Evolutionary conservation across 2,113 vertebrate genomes (phyloP).

Genomic region (Noctilio leporinus): DNA sequence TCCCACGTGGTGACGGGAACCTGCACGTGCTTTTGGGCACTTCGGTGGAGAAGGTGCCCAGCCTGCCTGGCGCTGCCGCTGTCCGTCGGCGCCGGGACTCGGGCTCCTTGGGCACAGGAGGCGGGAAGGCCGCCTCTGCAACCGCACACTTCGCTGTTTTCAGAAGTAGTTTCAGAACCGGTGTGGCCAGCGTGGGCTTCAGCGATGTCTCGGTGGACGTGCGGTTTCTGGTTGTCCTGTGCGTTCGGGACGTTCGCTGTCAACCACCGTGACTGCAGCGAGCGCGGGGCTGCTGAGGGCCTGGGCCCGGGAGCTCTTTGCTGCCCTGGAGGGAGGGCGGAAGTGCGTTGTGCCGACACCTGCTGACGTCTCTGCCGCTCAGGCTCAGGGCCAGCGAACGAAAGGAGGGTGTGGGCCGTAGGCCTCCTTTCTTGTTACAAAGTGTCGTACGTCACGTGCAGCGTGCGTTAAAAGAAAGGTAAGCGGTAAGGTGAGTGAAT

Average conservation of each 20-base stretch:
- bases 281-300: no score
- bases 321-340: no score
- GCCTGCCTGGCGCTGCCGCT: rapidly evolving
- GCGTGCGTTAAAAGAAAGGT: neutral
- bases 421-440: neutral
- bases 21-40: no score
- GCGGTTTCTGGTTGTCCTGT: neutral
- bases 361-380: no score
- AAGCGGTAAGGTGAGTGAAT: neutral
- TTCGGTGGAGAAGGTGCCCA: rapidly evolving
- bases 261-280: no score
- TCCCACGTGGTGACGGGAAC: no score
- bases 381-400: no score
- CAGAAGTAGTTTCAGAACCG: neutral
- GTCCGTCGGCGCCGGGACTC: rapidly evolving
- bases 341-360: no score
- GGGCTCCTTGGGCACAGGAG: rapidly evolving
- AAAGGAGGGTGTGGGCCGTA: no score
- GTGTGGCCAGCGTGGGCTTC: neutral
- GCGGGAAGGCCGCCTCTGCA: neutral
- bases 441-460: neutral
- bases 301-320: no score
- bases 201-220: neutral
- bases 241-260: neutral
- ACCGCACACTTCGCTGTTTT: neutral